Base-by-base conservation (phyloP, 2,113 vertebrate genomes). In the Saguinus imperator region DNA sequence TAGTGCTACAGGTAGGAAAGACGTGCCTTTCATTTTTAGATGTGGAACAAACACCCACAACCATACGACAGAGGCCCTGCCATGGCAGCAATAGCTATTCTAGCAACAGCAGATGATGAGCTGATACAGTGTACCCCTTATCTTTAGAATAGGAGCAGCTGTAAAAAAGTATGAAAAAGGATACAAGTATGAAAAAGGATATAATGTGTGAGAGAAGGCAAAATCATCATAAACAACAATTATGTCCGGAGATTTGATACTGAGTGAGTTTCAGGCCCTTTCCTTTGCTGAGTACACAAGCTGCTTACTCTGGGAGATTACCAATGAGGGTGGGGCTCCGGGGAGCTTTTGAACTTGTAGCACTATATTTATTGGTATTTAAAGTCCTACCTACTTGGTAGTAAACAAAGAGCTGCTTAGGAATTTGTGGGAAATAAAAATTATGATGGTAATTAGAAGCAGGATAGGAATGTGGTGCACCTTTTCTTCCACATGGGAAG, bases 381-480 rank as follows among this genome's bases (percentile, higher is more conserved):
- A 95, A 83, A 92, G 50, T 43, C 40, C 64, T 55, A 12, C 17
- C 29, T 83, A 86, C 64, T 89, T 89, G 87, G 75, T 76, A 12
- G 45, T 77, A 84, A 98, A 94, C 92, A 94, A 91, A 94, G 17
- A 48, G 61, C 43, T 92, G 29, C 83, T 87, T 91, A 84, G 87
- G 57, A 94, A 94, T 85, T 96, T 5, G 9, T 35, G 80, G 75
- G 81, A 95, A 94, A 80, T 96, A 89, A 89, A 95, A 57, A 55
- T 43, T 61, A 93, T 48, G 48, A 91, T 43, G 23, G 94, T 84
- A 89, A 96, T 89, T 89, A 95, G 94, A 91, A 96, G 55, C 52
- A 57, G 17, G 52, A n/a, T 64, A 72, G 77, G 61, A 76, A 88
- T 66, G 25, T 58, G 64, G 27, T n/a, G 21, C 4, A 27, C 43